Percentiles rank a stretch among this genome's conserved stretches.
These are phyloP conservation scores for Sipha maydis DNA, from an alignment of 2,888 invertebrate genomes.

Conservation along the genomic window DNA sequence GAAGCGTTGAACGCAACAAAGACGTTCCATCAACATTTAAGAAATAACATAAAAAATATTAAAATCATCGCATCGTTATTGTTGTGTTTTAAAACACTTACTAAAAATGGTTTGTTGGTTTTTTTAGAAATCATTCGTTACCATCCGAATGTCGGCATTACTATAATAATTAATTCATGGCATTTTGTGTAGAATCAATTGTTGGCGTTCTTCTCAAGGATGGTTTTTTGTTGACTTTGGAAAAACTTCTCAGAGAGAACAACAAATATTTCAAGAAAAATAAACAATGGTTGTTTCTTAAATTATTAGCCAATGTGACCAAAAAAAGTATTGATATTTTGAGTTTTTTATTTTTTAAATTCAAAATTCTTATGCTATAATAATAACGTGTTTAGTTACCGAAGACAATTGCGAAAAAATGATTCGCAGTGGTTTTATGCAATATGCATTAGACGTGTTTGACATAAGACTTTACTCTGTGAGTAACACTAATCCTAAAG, in stretches of 20 bases:
- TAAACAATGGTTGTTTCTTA: constrained; percentile 43
- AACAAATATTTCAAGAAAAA: constrained; percentile 36
- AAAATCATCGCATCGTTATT: constrained; percentile 72
- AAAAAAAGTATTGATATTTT: constrained; percentile 39
- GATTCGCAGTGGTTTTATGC: constrained; percentile 45
- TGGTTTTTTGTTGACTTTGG: constrained; percentile 36
- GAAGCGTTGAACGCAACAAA: constrained; percentile 73
- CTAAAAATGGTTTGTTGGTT: constrained; percentile 72
- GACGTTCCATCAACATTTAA: constrained; percentile 73
- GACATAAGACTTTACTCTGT: constrained; percentile 13
- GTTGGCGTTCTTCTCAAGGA: constrained; percentile 42
- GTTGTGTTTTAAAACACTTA: constrained; percentile 73
- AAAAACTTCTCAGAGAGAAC: constrained; percentile 51
- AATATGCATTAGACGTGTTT: constrained; percentile 51
- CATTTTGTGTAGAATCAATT: constrained; percentile 19
- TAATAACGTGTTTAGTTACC: constrained; percentile 24
- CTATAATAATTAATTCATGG: background rate
- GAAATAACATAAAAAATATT: constrained; percentile 72
- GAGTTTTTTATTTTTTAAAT: background rate
- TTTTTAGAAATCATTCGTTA: background rate
- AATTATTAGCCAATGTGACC: constrained; percentile 34
- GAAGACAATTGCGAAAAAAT: constrained; percentile 45
- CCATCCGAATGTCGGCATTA: background rate
- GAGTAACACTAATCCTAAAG: constrained; percentile 31
- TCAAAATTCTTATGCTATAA: background rate